Percentiles rank a stretch among this genome's conserved stretches.
Conservation (phyloP, 2,113 vertebrate species). For the Melanostigma gelatinosum region DNA sequence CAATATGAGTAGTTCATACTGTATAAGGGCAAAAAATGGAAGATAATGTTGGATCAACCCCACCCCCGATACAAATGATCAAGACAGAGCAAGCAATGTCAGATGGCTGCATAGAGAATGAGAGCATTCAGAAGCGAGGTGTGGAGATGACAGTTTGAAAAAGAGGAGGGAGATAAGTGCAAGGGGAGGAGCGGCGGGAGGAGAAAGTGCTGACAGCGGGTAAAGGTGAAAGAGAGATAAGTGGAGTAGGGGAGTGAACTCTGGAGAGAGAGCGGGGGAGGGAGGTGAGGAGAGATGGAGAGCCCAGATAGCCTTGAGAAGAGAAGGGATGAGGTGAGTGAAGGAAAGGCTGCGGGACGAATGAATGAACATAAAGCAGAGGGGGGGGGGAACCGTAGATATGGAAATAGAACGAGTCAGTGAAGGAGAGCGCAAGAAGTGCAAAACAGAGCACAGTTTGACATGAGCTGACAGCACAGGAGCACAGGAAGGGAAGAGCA, state of each 20-base stretch:
- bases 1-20: slow-evolving; percentile 3
- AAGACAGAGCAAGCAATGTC: slow-evolving; percentile 14
- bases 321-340: slow-evolving; percentile 26
- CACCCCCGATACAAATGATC: slow-evolving; percentile 22
- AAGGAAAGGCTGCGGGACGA: slow-evolving; percentile 33
- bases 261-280: slow-evolving; percentile 21
- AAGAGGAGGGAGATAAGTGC: slow-evolving; percentile 53
- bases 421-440: slow-evolving; percentile 57
- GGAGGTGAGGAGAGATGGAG: slow-evolving; percentile 51
- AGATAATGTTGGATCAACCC: slow-evolving; percentile 9
- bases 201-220: slow-evolving; percentile 67
- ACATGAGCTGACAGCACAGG: slow-evolving; percentile 67
- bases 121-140: slow-evolving; percentile 35
- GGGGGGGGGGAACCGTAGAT: slow-evolving; percentile 37
- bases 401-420: slow-evolving; percentile 74
- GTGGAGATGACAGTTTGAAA: slow-evolving; percentile 49
- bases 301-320: slow-evolving; percentile 63
- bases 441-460: slow-evolving; percentile 68
- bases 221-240: slow-evolving; percentile 72
- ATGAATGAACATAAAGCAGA: slow-evolving; percentile 51
- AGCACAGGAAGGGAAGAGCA: slow-evolving; percentile 51
- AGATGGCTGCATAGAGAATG: slow-evolving; percentile 25
- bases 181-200: slow-evolving; percentile 30
- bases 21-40: background rate
- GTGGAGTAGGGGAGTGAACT: slow-evolving; percentile 64